A percentile compares a stretch with the other conserved stretches of the same genome.
phyloP scores from a whole-genome alignment of 2,888 invertebrate genomes.

The Orthosia cruda region DNA sequence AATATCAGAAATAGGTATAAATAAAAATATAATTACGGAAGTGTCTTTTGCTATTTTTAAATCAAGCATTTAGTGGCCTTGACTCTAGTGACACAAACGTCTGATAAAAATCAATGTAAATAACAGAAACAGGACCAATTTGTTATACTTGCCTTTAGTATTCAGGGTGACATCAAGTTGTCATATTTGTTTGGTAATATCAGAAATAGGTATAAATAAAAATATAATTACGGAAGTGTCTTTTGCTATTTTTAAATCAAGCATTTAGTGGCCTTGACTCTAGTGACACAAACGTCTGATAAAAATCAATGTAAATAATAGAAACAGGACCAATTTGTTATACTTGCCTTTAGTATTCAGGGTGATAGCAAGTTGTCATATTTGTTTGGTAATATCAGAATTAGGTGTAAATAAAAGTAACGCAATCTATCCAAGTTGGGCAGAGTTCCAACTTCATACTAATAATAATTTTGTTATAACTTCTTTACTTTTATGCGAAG shows the following conservation, averaged over 20 bases:
- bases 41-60: constrained; percentile 25
- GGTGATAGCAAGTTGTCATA: constrained; percentile 1
- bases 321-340: constrained; percentile 1
- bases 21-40: too few relatives aligned
- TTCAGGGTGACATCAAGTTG: not conserved
- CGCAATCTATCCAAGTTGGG: not conserved
- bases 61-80: not conserved
- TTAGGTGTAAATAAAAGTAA: constrained; percentile 9
- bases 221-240: constrained; percentile 14
- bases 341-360: constrained; percentile 5
- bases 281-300: constrained; percentile 4
- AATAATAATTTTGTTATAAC: not conserved
- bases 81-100: not conserved
- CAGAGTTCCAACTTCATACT: constrained; percentile 1
- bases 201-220: constrained; percentile 3
- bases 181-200: constrained; percentile 28
- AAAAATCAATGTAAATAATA: constrained; percentile 1
- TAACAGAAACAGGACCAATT: not conserved
- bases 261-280: not conserved
- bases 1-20: too few relatives aligned
- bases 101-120: constrained; percentile 11
- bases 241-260: constrained; percentile 19
- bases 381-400: constrained; percentile 24
- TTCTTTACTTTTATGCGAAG: not conserved
- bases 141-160: constrained; percentile 2